Evolutionary conservation across 2,113 vertebrate species (phyloP).

Genomic region (Axis porcinus): DNA sequence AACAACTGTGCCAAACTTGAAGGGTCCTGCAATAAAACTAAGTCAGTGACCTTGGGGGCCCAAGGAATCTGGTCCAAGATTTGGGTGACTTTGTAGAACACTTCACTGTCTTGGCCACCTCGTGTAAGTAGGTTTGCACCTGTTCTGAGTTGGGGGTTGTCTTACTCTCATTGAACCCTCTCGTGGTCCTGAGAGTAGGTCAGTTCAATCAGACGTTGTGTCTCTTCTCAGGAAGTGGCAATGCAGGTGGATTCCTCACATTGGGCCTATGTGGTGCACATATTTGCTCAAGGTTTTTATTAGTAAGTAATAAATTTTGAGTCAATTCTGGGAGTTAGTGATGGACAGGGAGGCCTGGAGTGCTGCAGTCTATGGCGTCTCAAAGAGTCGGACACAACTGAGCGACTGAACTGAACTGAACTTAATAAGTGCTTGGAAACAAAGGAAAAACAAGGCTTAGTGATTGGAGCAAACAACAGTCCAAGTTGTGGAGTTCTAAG

Average conservation of each 20-base stretch:
- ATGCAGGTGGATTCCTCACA: background rate
- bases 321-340: background rate
- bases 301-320: background rate
- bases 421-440: background rate
- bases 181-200: background rate
- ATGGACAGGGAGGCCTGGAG: background rate
- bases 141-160: background rate
- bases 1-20: background rate
- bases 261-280: background rate
- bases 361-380: background rate
- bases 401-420: background rate
- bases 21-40: background rate
- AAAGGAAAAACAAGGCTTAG: background rate
- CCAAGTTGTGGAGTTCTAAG: background rate
- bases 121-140: background rate
- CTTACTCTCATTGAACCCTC: background rate
- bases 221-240: background rate
- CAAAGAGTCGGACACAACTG: background rate
- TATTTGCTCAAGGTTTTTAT: background rate
- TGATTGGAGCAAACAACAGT: accelerated
- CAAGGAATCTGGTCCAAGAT: background rate
- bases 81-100: accelerated
- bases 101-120: accelerated
- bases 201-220: background rate
- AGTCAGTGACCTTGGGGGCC: background rate